Base-by-base conservation (phyloP, 2,888 invertebrate species). In the Cabera pusaria region DNA sequence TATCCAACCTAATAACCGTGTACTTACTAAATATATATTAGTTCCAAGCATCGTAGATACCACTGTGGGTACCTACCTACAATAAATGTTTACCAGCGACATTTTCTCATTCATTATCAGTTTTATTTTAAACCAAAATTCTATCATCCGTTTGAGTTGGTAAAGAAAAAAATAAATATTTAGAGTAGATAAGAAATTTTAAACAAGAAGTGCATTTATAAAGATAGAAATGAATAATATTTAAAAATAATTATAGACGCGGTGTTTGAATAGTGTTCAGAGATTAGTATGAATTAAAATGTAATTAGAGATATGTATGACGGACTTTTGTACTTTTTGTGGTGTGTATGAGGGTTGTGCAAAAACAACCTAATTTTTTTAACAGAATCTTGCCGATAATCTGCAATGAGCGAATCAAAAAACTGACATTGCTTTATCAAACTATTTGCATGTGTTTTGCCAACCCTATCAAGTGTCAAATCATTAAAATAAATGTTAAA, bases 151-250 rank as follows among this genome's bases (percentile, higher is more conserved):
- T 34, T 26, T 35, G 5, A 32, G 41, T 41, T 45, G 5, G n/a
- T 35, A 14, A 17, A 16, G 24, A 48, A 40, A 49, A 41, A 55
- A 56, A 61, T 63, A 60, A 55, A 58, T 59, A 44, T 57, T 63
- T 74, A 77, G 66, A 52, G 52, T 79, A 77, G 73, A 63, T 65
- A 58, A 67, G 75, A 72, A 70, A 65, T 56, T 64, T 65, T 67
- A 76, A 83, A 79, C 72, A 81, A 79, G 76, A 86, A 87, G 86
- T 87, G 86, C 86, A 87, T 87, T 87, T 87, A 87, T 85, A 86
- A 82, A 74, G 60, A 80, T 81, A 82, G 75, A 74, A 63, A 61
- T 69, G 64, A 72, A 68, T 76, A 79, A 71, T 80, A 81, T 77
- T 77, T 78, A 78, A 51, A n/a, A 44, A 36, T 49, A 59, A 74